Evolutionary conservation across 1,140 invertebrate genomes (phyloP), one percentile per base, ranked within the genome.

Genomic region (Stratiolaelaps scimitus): DNA sequence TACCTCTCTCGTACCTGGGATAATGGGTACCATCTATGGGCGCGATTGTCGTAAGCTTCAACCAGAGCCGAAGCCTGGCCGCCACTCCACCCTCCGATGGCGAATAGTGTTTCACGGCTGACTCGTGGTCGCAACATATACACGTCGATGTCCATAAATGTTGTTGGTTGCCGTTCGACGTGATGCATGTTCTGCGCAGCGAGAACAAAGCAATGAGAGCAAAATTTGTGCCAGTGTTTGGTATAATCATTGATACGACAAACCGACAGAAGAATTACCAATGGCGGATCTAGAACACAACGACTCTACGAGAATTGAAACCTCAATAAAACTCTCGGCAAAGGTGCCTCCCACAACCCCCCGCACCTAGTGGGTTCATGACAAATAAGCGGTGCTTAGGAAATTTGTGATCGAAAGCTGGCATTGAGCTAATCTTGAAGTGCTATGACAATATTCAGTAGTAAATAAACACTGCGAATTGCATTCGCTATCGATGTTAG

Each of bases 21-120:
- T 17, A 60, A 29, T 1, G 53, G 15, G 23, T 29, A 60, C 79
- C 79, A 80, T 19, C 53, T 26, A 6, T 60, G 26, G 15, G 53
- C 53, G 15, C 53, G 53, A 10, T 60, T 60, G 23, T 60, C 53
- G 20, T 60, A 60, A 10, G 20, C 53, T 26, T 60, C 53, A 1
- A 60, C 53, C 4, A 60, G 23, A 20, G 53, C 53, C 2, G 53
- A 60, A 17, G 53, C 53, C 26, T 60, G 53, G 23, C 53, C 53
- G 26, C 34, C 34, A 23, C 53, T 60, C 53, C 53, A 60, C 13
- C 53, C 53, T 1, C 53, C 53, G 15, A 60, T 60, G 53, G 53
- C 53, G 23, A 60, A 60, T 15, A 60, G 15, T 15, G 53, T 60
- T 2, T 26, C 53, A 10, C 53, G 53, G 20, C 53, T 60, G 17